These are phyloP conservation scores for Mystacornis crossleyi DNA, from an alignment of 2,113 vertebrate genomes.

Conservation along the genomic window DNA sequence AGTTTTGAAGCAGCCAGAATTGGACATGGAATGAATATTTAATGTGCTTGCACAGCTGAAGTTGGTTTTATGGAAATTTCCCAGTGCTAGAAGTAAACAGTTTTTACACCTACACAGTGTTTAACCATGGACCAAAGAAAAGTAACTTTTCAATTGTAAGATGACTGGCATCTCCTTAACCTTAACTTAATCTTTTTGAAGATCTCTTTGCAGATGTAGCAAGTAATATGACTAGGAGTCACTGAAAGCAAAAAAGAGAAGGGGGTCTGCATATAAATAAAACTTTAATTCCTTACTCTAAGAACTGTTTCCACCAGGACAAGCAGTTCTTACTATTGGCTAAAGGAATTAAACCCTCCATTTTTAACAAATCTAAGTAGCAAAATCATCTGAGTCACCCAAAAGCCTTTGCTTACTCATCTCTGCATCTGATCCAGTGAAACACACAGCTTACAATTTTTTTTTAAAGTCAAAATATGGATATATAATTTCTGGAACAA, in stretches of 20 bases:
- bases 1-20: background rate
- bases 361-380: background rate
- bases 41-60: background rate
- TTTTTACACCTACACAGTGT: background rate
- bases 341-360: background rate
- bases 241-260: background rate
- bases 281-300: background rate
- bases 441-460: background rate
- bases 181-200: background rate
- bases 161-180: background rate
- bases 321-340: background rate
- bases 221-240: background rate
- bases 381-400: background rate
- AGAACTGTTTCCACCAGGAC: background rate
- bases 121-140: background rate
- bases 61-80: background rate
- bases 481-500: background rate
- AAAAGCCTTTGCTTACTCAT: background rate
- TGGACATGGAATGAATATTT: background rate
- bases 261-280: background rate
- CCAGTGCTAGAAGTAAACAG: background rate
- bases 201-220: background rate
- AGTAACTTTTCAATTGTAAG: background rate
- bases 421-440: background rate
- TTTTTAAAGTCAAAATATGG: background rate